Evolutionary conservation across 2,888 invertebrate genomes (phyloP), one percentile per base, ranked within the genome.

Genomic region (Cheilosia impressa): DNA sequence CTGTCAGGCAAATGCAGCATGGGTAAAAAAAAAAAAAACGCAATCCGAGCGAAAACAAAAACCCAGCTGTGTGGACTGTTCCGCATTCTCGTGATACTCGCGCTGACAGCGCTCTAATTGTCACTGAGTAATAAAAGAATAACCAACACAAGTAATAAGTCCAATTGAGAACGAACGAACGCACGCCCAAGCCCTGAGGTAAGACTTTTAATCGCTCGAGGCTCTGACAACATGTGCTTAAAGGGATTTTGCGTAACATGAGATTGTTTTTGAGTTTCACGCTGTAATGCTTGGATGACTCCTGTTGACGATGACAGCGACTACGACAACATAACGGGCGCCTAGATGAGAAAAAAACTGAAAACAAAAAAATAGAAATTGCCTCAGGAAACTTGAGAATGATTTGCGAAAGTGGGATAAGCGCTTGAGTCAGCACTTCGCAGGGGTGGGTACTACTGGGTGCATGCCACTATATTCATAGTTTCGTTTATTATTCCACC

Each of bases 321-420:
- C 69, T 31, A 38, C n/a, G 55, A 60, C 76, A 52, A 24, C 4
- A 38, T 17, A n/a, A 31, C 57, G 45, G 68, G 83, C 63, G 73
- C 68, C 73, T 45, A 53, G 58, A 73, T 57, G 57, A 38, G 55
- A 57, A 62, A 22, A 22, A 2, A 9, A 50, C 0, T n/a, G 13
- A 7, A 22, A 24, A 50, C 2, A 38, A 66, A 43, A 55, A 73
- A 62, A 53, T 66, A 65, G 27, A 27, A 27, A 27, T 6, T 27
- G 27, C 27, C 79, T 73, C 75, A 66, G 72, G 85, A 76, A 72
- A 81, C 85, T 77, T 77, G 81, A 81, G 81, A 77, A 81, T 77
- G 52, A 81, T 85, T 85, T 66, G 66, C 72, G n/a, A 81, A 81
- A 81, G 81, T 77, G 85, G 81, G 50, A 81, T 85, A 81, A 81